Base-by-base conservation (phyloP, 2,888 invertebrate genomes). In the Helleia helle region DNA sequence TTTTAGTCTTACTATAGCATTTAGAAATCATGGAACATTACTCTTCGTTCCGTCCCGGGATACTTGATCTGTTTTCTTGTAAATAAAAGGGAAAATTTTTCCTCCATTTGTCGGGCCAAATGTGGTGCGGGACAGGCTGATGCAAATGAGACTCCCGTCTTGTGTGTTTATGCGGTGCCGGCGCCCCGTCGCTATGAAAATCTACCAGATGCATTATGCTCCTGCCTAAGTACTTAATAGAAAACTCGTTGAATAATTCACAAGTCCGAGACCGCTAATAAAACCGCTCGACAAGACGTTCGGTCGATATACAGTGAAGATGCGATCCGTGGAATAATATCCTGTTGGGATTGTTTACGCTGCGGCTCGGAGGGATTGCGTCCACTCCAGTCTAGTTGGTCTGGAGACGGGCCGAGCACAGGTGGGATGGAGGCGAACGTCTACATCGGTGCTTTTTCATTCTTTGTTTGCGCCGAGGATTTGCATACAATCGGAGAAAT, bases 401-500 rank as follows among this genome's bases (percentile, higher is more conserved):
- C 58, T 54, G 59, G 50, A 62, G 65, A 59, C 63, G 60, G 60
- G 54, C 40, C 61, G 60, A 44, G 40, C 48, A 48, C 52, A 51
- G 52, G 52, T 51, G 50, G 75, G 65, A 65, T 66, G 71, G 66
- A 64, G 65, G n/a, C 59, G 62, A 69, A 69, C 69, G 71, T 74
- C 72, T 76, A 64, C 49, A 61, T 69, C 66, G 63, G 65, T 71
- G 68, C 71, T 75, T 74, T 79, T 77, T 74, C 76, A 74, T 73
- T 74, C 77, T 74, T 77, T 81, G 77, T 80, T 80, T 81, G 73
- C 69, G 55, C 59, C 56, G 60, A 71, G 74, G 77, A 77, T 81
- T 81, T 80, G 75, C 80, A 81, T 79, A 77, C 80, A 81, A 79
- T 80, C 72, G 74, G 71, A 70, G 75, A 79, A 79, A 77, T 81